These are phyloP conservation scores for Fistularia tabacaria DNA, from an alignment of 2,797 vertebrate species.

Conservation along the genomic window DNA sequence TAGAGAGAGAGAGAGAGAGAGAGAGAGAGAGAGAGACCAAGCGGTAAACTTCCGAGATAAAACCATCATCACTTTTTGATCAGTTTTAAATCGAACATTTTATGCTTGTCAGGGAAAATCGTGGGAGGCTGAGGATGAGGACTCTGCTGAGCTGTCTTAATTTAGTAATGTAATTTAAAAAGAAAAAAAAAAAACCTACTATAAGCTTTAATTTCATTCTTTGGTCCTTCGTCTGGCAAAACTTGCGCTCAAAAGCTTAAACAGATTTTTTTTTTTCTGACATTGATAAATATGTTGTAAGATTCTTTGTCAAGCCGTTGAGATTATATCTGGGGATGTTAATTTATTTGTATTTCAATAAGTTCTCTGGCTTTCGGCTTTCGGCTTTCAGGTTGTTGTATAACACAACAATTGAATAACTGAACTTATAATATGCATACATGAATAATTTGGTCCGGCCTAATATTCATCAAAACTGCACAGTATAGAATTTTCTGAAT, in stretches of 20 bases:
- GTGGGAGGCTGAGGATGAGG: neutral
- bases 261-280: neutral
- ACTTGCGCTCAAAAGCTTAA: neutral
- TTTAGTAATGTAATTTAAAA: constrained; percentile 12
- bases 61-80: constrained; percentile 9
- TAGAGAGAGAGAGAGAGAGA: neutral
- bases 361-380: too few relatives aligned
- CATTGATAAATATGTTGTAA: neutral
- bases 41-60: neutral
- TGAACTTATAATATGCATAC: too few relatives aligned
- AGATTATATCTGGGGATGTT: too few relatives aligned
- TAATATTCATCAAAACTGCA: too few relatives aligned
- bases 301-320: too few relatives aligned
- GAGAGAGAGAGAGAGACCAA: neutral
- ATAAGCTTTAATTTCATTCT: neutral
- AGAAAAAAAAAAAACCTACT: constrained; percentile 3
- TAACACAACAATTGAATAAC: too few relatives aligned
- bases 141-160: constrained; percentile 7
- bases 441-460: too few relatives aligned
- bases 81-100: constrained; percentile 30
- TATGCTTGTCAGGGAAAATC: constrained; percentile 10
- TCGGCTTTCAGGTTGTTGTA: too few relatives aligned
- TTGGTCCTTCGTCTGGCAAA: neutral
- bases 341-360: too few relatives aligned
- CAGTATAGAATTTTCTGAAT: too few relatives aligned